Evolutionary conservation across 2,888 invertebrate genomes (phyloP), one percentile per base, ranked within the genome.

Genomic region (Meta bourneti): DNA sequence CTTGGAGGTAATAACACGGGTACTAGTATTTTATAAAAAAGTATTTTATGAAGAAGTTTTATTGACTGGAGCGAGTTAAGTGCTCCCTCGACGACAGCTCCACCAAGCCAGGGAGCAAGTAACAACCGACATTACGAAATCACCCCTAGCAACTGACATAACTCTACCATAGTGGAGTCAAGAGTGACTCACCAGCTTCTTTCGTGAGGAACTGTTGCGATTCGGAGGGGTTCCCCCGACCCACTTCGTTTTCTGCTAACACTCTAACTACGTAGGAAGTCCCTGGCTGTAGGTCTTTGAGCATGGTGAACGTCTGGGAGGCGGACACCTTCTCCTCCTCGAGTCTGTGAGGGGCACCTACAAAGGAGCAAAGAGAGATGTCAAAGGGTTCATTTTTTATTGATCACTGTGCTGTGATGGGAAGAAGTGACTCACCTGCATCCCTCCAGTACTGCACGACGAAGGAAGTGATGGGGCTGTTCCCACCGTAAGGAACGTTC

Each of bases 231-330:
- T 92, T 90, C 20, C 94, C 93, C 9, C 93, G 79, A 16, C 94
- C 94, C 52, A 94, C 93, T 11, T 94, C 94, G 75, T 94, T 94
- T 75, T 93, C 93, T 9, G 93, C 94, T 61, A 93, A 85, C 61
- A 94, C 93, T 71, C 93, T 79, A 9, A 93, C 92, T n/a, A 93
- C 93, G 79, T 94, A 94, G 0, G 93, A 92, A 1, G 93, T 90
- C 11, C 94, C 93, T 0, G 94, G 94, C 20, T 93, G 92, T 6
- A 94, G 89, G 80, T 93, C 93, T 80, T 93, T 93, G n/a, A 94
- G 92, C 74, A 94, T 90, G n/a, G 93, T 91, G 52, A 93, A 93
- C 7, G 92, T 93, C 80, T 94, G 93, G 1, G 93, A 87, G 48
- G 93, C 93, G 16, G 92, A 85, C 20, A 94, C 94, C 61, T 82